Percentiles rank a stretch among this genome's conserved stretches.
These are phyloP conservation scores for Eudemis profundana DNA, from an alignment of 2,888 invertebrate genomes.

Conservation along the genomic window DNA sequence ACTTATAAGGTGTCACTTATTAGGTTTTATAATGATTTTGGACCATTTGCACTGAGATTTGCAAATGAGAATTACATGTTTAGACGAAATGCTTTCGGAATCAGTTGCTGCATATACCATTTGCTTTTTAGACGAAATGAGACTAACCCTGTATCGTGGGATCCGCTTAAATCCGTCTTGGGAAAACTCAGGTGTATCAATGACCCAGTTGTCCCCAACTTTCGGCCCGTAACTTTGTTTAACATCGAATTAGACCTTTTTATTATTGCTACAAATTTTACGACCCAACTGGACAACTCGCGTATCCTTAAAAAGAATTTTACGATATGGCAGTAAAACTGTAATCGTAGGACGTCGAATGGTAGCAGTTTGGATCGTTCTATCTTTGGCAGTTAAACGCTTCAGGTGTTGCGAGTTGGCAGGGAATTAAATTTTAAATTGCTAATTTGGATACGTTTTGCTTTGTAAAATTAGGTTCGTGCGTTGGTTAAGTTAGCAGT, in stretches of 20 bases:
- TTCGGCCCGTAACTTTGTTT: constrained; percentile 35
- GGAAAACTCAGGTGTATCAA: neutral
- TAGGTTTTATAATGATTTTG: too few species aligned
- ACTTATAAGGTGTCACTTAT: too few species aligned
- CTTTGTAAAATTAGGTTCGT: constrained; percentile 42
- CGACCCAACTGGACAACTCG: constrained; percentile 50
- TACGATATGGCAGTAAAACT: constrained; percentile 61
- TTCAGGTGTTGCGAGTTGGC: constrained; percentile 56
- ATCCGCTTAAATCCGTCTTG: neutral
- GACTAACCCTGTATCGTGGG: too few species aligned
- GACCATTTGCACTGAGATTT: too few species aligned
- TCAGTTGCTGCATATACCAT: too few species aligned
- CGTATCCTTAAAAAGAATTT: constrained; percentile 53
- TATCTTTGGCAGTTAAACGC: constrained; percentile 52
- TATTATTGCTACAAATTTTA: constrained; percentile 52
- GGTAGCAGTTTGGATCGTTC: constrained; percentile 55
- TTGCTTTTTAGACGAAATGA: too few species aligned
- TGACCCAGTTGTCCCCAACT: constrained; percentile 24
- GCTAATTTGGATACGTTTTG: constrained; percentile 40
- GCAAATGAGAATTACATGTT: too few species aligned
- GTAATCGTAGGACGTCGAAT: constrained; percentile 61
- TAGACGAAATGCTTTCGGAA: too few species aligned
- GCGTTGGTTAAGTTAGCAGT: constrained; percentile 33
- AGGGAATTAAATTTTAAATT: constrained; percentile 46
- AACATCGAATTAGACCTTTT: constrained; percentile 48